phyloP scores from a whole-genome alignment of 2,797 vertebrate species.

The Sebastes flavidus region DNA sequence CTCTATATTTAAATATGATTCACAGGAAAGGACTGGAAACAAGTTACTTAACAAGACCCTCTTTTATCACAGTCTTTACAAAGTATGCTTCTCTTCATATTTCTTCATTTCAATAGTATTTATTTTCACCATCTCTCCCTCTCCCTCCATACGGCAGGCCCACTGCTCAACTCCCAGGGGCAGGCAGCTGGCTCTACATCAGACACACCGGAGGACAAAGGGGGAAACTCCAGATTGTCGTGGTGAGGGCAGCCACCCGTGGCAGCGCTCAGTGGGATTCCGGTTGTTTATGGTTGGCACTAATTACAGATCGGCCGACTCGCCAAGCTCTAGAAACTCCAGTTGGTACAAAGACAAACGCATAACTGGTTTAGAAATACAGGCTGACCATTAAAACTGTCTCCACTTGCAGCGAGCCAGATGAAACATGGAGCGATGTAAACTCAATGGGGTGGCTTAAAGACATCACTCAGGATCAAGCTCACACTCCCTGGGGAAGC shows the following conservation, averaged over 20 bases:
- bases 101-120: neutral
- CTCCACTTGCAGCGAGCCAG: constrained; percentile 23
- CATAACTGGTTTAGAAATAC: constrained; percentile 15
- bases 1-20: constrained; percentile 70
- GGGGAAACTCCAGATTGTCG: constrained; percentile 69
- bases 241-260: constrained; percentile 66
- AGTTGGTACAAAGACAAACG: constrained; percentile 33
- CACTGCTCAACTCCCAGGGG: constrained; percentile 30
- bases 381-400: constrained; percentile 40
- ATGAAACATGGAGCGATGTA: constrained; percentile 40
- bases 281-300: constrained; percentile 67
- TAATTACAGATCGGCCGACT: constrained; percentile 69
- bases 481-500: neutral
- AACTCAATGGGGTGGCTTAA: constrained; percentile 31
- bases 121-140: neutral
- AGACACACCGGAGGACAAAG: constrained; percentile 50
- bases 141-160: neutral
- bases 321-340: constrained; percentile 23
- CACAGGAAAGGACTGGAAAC: constrained; percentile 25
- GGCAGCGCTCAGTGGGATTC: constrained; percentile 54
- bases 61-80: neutral
- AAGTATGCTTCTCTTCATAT: neutral
- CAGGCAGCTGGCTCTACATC: constrained; percentile 54
- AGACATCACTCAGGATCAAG: constrained; percentile 38
- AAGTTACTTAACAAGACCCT: constrained; percentile 11